Percentiles rank a stretch among this genome's conserved stretches.
Evolutionary conservation across 2,888 invertebrate genomes (phyloP).

Genomic region (Agonopterix heracliana): DNA sequence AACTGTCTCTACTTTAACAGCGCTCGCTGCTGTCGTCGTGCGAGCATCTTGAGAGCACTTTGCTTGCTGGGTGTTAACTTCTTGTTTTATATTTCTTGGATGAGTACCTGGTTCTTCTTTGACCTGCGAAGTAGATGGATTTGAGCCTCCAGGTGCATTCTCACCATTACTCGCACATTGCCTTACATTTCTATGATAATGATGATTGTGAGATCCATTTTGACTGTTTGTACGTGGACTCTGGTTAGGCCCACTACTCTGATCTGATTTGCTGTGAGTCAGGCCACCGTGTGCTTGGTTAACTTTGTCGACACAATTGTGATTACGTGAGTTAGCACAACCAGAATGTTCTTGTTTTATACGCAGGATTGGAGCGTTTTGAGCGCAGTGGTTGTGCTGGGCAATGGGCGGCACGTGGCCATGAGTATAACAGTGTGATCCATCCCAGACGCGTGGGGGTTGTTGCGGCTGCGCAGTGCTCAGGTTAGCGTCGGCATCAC

Average conservation of each 20-base stretch:
- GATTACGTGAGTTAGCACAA: constrained; percentile 14
- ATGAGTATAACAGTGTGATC: constrained; percentile 16
- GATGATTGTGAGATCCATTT: constrained; percentile 33
- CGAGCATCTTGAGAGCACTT: constrained; percentile 14
- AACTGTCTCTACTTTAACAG: constrained; percentile 38
- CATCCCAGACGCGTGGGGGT: constrained; percentile 10
- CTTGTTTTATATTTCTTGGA: constrained; percentile 38
- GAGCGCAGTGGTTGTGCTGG: constrained; percentile 13
- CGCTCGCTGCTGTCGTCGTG: constrained; percentile 14
- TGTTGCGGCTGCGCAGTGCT: constrained; percentile 15
- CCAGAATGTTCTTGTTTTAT: constrained; percentile 35
- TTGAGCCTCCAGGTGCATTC: constrained; percentile 18
- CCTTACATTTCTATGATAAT: constrained; percentile 25
- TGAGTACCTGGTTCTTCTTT: constrained; percentile 47
- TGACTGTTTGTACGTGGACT: constrained; percentile 26
- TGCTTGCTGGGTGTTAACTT: constrained; percentile 19
- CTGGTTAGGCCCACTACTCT: constrained; percentile 7
- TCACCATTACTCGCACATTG: constrained; percentile 24
- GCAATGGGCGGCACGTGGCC: constrained; percentile 11
- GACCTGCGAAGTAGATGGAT: constrained; percentile 28
- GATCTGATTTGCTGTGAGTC: constrained; percentile 22
- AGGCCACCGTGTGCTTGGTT: constrained; percentile 3
- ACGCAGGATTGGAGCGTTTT: constrained; percentile 15
- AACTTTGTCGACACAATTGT: constrained; percentile 6
- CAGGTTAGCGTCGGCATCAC: constrained; percentile 18